Percentiles rank a stretch among this genome's conserved stretches.
These are phyloP conservation scores for Drosophila nannoptera DNA, from an alignment of 1,140 invertebrate species.

Conservation along the genomic window DNA sequence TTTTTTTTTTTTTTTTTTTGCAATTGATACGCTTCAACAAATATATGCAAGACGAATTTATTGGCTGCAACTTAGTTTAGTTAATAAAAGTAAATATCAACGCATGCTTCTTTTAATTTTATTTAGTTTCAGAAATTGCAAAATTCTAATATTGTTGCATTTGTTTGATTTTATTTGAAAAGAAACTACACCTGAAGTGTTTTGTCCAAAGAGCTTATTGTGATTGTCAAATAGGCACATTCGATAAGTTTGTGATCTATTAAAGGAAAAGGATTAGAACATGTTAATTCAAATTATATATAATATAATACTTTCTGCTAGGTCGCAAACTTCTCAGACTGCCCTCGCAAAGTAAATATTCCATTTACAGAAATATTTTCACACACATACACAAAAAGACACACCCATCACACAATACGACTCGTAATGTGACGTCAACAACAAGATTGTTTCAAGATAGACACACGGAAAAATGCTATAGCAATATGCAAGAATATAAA, in stretches of 20 bases:
- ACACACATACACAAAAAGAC: slow-evolving; percentile 29
- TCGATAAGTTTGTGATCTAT: too few species aligned
- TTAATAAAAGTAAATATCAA: slow-evolving; percentile 50
- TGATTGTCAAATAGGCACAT: slow-evolving; percentile 37
- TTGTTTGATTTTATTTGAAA: slow-evolving; percentile 4
- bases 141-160: slow-evolving; percentile 8
- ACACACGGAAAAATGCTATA: slow-evolving; percentile 14
- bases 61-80: slow-evolving; percentile 72
- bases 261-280: too few species aligned
- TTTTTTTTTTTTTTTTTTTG: slow-evolving; percentile 11
- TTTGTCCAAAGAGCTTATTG: slow-evolving; percentile 52
- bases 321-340: too few species aligned
- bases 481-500: slow-evolving; percentile 24
- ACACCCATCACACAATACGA: slow-evolving; percentile 27
- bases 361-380: slow-evolving; percentile 37
- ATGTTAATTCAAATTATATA: too few species aligned
- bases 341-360: slow-evolving; percentile 37
- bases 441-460: slow-evolving; percentile 21
- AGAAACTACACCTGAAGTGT: slow-evolving; percentile 10
- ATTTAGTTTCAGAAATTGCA: slow-evolving; percentile 21
- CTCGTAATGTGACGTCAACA: slow-evolving; percentile 47
- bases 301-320: too few species aligned
- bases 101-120: slow-evolving; percentile 56
- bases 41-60: slow-evolving; percentile 44
- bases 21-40: slow-evolving; percentile 31